phyloP scores from a whole-genome alignment of 2,888 invertebrate species.

The Anorthoa munda region DNA sequence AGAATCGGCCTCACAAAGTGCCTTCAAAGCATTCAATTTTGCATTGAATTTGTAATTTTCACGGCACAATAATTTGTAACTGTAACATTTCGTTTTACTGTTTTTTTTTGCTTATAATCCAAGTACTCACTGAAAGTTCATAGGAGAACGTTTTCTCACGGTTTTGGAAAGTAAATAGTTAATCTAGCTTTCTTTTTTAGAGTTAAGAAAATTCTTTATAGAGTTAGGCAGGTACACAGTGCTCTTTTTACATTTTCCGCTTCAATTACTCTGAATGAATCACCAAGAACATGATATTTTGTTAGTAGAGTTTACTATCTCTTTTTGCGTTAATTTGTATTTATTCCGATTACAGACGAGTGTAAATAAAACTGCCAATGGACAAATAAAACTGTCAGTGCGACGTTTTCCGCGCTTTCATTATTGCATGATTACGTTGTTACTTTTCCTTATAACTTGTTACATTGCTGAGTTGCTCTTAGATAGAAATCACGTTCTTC shows the following conservation, averaged over 20 bases:
- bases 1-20: slow-evolving; percentile 84
- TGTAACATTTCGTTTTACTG: slow-evolving; percentile 84
- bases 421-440: slow-evolving; percentile 42
- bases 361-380: slow-evolving; percentile 36
- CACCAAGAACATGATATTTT: slow-evolving; percentile 43
- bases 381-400: slow-evolving; percentile 25
- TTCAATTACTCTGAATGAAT: slow-evolving; percentile 56
- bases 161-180: slow-evolving; percentile 83
- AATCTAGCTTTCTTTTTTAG: slow-evolving; percentile 83
- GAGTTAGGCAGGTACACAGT: slow-evolving; percentile 56
- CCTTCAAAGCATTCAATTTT: slow-evolving; percentile 87
- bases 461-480: slow-evolving; percentile 18
- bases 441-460: slow-evolving; percentile 39
- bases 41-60: slow-evolving; percentile 89
- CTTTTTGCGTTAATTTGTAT: slow-evolving; percentile 47
- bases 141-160: slow-evolving; percentile 86
- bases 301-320: slow-evolving; percentile 27
- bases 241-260: slow-evolving; percentile 65
- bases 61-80: slow-evolving; percentile 90
- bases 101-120: slow-evolving; percentile 78
- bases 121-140: slow-evolving; percentile 73
- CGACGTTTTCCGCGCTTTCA: slow-evolving; percentile 44
- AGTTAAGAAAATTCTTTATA: slow-evolving; percentile 72
- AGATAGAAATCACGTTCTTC: slow-evolving; percentile 13
- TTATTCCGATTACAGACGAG: slow-evolving; percentile 31